A percentile compares a stretch with the other conserved stretches of the same genome.
Evolutionary conservation across 1,140 invertebrate species (phyloP).

Genomic region (Trichonephila inaurata): DNA sequence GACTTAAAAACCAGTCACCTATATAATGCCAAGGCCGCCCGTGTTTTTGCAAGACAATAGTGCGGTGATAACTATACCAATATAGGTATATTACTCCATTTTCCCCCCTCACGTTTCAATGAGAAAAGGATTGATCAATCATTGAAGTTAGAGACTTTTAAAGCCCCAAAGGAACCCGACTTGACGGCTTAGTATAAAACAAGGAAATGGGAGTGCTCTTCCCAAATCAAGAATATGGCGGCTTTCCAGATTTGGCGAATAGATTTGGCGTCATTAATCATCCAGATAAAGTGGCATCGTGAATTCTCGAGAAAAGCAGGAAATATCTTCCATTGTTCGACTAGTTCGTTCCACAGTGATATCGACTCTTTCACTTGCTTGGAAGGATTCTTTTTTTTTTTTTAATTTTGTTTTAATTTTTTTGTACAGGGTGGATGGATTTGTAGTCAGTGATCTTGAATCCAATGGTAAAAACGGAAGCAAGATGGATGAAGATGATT

Average conservation of each 20-base stretch:
- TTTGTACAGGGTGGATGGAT: not conserved
- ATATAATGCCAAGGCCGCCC: no score
- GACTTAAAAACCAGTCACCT: no score
- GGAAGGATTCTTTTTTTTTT: not conserved
- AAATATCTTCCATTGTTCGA: conserved; percentile 61
- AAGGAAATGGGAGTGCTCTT: conserved; percentile 22
- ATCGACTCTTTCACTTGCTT: not conserved
- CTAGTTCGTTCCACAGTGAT: conserved; percentile 26
- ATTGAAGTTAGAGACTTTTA: not conserved
- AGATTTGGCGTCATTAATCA: conserved; percentile 70
- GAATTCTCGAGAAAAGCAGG: conserved; percentile 38
- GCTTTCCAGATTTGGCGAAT: conserved; percentile 44
- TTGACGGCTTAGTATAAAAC: not conserved
- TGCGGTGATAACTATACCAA: not conserved
- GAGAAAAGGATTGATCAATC: conserved; percentile 20
- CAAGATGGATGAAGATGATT: not conserved
- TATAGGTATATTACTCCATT: not conserved
- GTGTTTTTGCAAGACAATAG: not conserved
- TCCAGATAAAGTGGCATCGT: conserved; percentile 60
- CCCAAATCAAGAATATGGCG: conserved; percentile 38
- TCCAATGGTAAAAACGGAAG: not conserved
- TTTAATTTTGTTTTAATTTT: no score
- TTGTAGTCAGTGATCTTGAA: not conserved
- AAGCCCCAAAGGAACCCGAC: not conserved
- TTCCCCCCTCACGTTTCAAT: not conserved